These are phyloP conservation scores for Cephus runcator DNA, from an alignment of 2,888 invertebrate genomes.

Conservation along the genomic window DNA sequence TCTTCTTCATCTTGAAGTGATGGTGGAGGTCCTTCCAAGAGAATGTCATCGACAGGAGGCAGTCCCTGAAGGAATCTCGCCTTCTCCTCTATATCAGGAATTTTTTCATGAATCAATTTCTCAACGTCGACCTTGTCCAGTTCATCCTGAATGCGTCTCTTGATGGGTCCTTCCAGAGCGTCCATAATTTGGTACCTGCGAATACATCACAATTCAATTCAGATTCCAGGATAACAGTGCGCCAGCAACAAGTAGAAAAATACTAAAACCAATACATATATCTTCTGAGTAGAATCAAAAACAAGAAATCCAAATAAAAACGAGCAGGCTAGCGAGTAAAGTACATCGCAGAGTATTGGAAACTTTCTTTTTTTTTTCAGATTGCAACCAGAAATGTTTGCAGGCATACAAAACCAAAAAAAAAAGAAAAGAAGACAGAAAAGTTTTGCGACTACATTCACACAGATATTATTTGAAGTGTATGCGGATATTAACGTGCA, in stretches of 20 bases:
- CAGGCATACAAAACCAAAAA: background rate
- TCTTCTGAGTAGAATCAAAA: background rate
- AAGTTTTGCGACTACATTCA: background rate
- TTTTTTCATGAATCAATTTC: slow-evolving; percentile 75
- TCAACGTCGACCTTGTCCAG: slow-evolving; percentile 81
- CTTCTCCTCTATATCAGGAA: slow-evolving; percentile 75
- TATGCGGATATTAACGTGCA: background rate
- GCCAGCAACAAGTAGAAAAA: background rate
- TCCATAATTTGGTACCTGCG: slow-evolving; percentile 83
- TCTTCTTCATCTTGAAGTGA: slow-evolving; percentile 42
- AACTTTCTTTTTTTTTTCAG: background rate
- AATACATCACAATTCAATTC: background rate
- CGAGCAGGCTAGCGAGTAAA: background rate
- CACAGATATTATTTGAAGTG: background rate
- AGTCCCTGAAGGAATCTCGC: slow-evolving; percentile 58
- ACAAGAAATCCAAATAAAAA: background rate
- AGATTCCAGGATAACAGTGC: background rate
- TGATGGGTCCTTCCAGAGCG: slow-evolving; percentile 82
- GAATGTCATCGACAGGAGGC: slow-evolving; percentile 45
- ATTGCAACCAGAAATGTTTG: background rate
- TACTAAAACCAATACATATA: background rate
- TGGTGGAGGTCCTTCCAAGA: slow-evolving; percentile 40
- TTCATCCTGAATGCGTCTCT: slow-evolving; percentile 78
- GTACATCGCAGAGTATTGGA: background rate
- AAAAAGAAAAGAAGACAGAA: background rate